Base-by-base conservation (phyloP, 92 coral and sea anemone genomes). In the Galaxea fascicularis region DNA sequence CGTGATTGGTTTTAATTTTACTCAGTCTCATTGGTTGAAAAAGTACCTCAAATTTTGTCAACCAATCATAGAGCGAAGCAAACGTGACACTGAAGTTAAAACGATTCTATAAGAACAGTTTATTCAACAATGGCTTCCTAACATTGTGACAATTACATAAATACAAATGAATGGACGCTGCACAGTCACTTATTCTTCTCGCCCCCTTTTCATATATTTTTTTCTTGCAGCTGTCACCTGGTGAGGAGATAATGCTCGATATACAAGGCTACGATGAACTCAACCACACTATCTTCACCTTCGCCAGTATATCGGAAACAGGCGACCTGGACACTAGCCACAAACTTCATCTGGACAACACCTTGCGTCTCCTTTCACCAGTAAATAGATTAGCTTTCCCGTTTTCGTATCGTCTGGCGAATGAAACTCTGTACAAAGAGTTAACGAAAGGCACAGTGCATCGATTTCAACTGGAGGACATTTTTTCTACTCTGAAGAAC, bases 241-340 rank as follows among this genome's bases (percentile, higher is more conserved):
- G 98, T 9, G 98, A 96, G 80, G 83, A 84, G 41, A 47, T 70
- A 14, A 72, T 85, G 10, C 67, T 96, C 20, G 76, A 91, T 18
- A 87, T 96, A 14, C 77, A 85, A 60, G 98, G 92, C 35, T 71
- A 74, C 12, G 98, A 96, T 71, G 95, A 96, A 65, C 88, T 96
- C 53, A 88, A 88, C 80, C 88, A 96, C 62, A 56, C 90, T 12
- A 84, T 96, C 0, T 92, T 88, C 74, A 90, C 98, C 65, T 71
- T 94, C 44, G 90, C 92, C 10, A 67, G 86, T 15, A 56, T 94
- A 13, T 59, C 86, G 0, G 86, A 92, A 72, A 71, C 76, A 28
- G 86, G 71, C 66, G 20, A 21, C 18, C 15, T 74, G 20, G 78
- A 56, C 69, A 16, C 58, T 35, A 64, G 75, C 25, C 68, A 67